Evolutionary conservation across 1,140 invertebrate species (phyloP).

Genomic region (Tribolium madens): DNA sequence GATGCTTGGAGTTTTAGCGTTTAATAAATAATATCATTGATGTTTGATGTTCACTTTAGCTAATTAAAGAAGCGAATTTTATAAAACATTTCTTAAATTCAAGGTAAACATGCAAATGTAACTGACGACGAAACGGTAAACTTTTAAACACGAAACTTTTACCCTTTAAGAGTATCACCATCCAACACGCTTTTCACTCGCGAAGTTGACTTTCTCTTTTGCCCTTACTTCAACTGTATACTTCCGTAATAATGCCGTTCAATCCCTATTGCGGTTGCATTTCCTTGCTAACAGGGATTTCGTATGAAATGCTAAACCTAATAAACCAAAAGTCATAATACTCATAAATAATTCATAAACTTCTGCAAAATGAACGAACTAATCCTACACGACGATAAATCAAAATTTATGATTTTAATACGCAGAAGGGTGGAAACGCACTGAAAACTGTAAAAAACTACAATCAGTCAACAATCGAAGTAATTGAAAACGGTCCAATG

Average conservation of each 20-base stretch:
- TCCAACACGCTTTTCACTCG: neutral
- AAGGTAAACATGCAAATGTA: constrained; percentile 12
- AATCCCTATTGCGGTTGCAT: constrained; percentile 29
- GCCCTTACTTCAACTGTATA: neutral
- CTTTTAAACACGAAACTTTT: constrained; percentile 23
- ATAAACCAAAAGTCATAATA: constrained; percentile 33
- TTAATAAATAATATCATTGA: constrained; percentile 15
- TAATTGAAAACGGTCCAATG: neutral
- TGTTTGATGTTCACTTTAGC: constrained; percentile 27
- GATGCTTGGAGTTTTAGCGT: neutral
- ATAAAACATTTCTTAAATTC: constrained; percentile 20
- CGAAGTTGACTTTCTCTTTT: neutral
- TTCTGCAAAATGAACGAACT: constrained; percentile 28
- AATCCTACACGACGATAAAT: constrained; percentile 28
- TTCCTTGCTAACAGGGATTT: constrained; percentile 25
- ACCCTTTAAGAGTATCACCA: neutral
- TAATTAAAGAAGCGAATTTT: constrained; percentile 31
- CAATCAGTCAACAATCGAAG: neutral
- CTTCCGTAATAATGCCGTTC: neutral
- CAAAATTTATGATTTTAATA: constrained; percentile 8
- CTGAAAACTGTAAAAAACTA: neutral
- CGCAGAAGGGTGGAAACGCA: neutral
- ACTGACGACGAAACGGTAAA: constrained; percentile 4
- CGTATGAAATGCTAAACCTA: constrained; percentile 31
- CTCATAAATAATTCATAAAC: constrained; percentile 31